Evolutionary conservation across 2,113 vertebrate genomes (phyloP).

Genomic region (Onychostruthus taczanowskii): DNA sequence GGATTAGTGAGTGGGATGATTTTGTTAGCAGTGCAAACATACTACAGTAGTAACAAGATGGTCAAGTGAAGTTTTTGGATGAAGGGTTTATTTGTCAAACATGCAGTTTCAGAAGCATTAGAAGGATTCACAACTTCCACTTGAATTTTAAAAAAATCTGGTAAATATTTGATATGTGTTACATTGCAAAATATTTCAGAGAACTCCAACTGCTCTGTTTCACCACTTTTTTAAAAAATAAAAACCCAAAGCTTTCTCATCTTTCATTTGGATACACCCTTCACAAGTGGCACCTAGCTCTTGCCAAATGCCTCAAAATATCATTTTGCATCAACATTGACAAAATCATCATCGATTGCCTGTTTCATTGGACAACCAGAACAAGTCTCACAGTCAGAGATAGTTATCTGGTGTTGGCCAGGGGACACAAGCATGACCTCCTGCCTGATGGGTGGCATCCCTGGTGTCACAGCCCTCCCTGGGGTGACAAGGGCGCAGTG

Average conservation of each 20-base stretch:
- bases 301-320: not conserved
- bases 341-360: not conserved
- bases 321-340: not conserved
- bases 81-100: slow-evolving; percentile 30
- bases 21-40: slow-evolving; percentile 19
- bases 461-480: not conserved
- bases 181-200: not conserved
- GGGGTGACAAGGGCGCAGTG: not conserved
- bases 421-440: fast-evolving
- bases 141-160: not conserved
- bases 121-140: slow-evolving; percentile 16
- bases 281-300: not conserved
- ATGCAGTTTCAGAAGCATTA: not conserved
- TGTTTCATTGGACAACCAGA: not conserved
- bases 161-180: slow-evolving; percentile 35
- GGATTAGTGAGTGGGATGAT: not conserved
- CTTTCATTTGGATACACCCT: not conserved
- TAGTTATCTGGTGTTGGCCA: not conserved
- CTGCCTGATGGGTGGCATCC: not conserved
- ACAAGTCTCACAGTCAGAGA: not conserved
- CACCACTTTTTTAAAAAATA: not conserved
- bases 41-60: not conserved
- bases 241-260: not conserved
- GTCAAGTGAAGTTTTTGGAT: slow-evolving; percentile 15
- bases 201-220: not conserved